These are phyloP conservation scores for Anthopleura xanthogrammica DNA, from an alignment of 92 coral and sea anemone species.

Conservation along the genomic window DNA sequence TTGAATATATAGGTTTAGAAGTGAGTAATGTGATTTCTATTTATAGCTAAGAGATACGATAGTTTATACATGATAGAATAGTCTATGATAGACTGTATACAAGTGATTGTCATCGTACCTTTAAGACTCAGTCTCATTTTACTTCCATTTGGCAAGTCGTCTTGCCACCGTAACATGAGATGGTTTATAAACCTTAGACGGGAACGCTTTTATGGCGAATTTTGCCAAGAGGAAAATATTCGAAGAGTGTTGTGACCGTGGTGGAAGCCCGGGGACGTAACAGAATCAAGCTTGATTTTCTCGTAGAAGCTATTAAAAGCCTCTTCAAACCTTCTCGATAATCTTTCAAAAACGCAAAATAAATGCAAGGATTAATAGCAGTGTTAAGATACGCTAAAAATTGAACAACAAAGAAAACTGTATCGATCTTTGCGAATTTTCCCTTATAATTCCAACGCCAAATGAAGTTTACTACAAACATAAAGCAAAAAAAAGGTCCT, in stretches of 20 bases:
- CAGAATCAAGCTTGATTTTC: background rate
- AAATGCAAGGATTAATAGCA: constrained; percentile 20
- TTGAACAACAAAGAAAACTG: background rate
- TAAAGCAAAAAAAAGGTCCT: constrained; percentile 21
- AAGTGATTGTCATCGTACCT: too few relatives aligned
- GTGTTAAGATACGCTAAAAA: constrained; percentile 7
- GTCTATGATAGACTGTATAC: too few relatives aligned
- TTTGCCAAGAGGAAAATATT: background rate
- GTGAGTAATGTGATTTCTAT: too few relatives aligned
- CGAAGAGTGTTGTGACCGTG: background rate
- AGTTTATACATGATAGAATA: too few relatives aligned
- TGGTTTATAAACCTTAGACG: too few relatives aligned
- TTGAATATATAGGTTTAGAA: too few relatives aligned
- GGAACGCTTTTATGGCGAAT: background rate
- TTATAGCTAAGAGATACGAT: too few relatives aligned
- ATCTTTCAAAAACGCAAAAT: constrained; percentile 10
- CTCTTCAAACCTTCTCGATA: constrained; percentile 13
- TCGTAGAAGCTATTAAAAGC: background rate
- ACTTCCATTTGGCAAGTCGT: too few relatives aligned
- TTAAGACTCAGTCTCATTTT: too few relatives aligned
- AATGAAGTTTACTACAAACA: background rate
- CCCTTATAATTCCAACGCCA: background rate
- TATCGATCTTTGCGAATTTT: background rate
- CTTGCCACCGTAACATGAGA: too few relatives aligned
- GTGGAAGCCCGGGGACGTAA: background rate